Percentiles rank a stretch among this genome's conserved stretches.
Conservation (phyloP, 1,140 invertebrate species). For the Calycopis cecrops region DNA sequence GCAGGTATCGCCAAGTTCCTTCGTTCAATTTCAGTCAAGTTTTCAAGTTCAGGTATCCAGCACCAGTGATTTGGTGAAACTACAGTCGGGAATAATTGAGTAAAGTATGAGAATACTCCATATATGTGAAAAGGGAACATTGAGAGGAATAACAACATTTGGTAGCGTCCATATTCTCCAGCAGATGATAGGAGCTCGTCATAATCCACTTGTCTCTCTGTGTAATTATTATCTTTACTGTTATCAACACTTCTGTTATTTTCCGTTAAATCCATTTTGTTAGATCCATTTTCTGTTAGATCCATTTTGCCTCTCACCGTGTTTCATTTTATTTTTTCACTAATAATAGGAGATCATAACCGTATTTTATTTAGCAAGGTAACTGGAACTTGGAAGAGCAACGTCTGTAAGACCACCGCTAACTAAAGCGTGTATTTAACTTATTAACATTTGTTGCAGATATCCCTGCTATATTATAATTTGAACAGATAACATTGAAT, state of each 20-base stretch:
- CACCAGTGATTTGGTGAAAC: constrained; percentile 79
- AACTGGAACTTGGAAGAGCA: neutral
- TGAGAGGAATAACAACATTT: constrained; percentile 78
- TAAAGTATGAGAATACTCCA: constrained; percentile 79
- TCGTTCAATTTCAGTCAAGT: constrained; percentile 52
- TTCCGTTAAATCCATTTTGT: no score
- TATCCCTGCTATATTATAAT: neutral
- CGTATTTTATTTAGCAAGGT: neutral
- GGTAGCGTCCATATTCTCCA: constrained; percentile 81
- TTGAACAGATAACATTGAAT: neutral
- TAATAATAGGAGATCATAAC: neutral
- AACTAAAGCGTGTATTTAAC: constrained; percentile 4
- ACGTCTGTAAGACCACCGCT: neutral
- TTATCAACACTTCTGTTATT: neutral
- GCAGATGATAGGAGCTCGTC: constrained; percentile 78
- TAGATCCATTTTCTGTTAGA: no score
- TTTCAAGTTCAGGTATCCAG: constrained; percentile 71
- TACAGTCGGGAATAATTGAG: constrained; percentile 80
- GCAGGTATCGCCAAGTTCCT: constrained; percentile 45
- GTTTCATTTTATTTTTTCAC: neutral
- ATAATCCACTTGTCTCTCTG: constrained; percentile 68
- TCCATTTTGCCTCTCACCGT: neutral
- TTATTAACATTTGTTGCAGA: constrained; percentile 1
- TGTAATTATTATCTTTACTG: constrained; percentile 11
- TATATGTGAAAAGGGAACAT: constrained; percentile 71